phyloP scores from a whole-genome alignment of 2,113 vertebrate species.

The Cryptotis parvus region DNA sequence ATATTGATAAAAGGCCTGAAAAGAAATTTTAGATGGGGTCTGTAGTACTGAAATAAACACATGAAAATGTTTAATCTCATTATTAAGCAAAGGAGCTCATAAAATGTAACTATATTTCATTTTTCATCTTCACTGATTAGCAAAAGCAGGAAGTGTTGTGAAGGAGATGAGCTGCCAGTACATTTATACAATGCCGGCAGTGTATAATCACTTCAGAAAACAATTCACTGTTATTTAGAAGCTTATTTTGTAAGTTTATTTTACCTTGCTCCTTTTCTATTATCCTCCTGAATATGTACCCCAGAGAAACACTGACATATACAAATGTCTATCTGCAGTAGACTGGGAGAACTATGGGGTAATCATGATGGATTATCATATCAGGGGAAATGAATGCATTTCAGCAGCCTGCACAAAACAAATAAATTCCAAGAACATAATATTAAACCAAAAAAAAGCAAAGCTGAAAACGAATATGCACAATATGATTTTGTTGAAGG shows the following conservation, averaged over 20 bases:
- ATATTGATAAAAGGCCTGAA: background rate
- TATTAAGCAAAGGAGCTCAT: background rate
- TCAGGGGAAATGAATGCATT: background rate
- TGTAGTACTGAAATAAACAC: background rate
- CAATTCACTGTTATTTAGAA: background rate
- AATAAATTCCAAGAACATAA: constrained; percentile 31
- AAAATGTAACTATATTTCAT: background rate
- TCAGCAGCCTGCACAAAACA: background rate
- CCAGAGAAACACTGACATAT: constrained; percentile 7
- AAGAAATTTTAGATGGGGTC: background rate
- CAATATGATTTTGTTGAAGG: background rate
- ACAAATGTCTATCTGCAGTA: constrained; percentile 14
- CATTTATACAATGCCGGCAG: background rate
- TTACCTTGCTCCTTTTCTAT: background rate
- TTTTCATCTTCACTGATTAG: constrained; percentile 12
- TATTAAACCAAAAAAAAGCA: constrained; percentile 25
- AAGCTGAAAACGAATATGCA: constrained; percentile 27
- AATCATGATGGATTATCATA: background rate
- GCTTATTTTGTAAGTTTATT: background rate
- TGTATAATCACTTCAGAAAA: constrained; percentile 18
- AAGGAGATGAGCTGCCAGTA: background rate
- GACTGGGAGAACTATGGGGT: background rate
- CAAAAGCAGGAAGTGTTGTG: constrained; percentile 16
- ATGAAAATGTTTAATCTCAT: background rate
- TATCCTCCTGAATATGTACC: background rate